Percentiles rank a stretch among this genome's conserved stretches.
These are phyloP conservation scores for Lapara coniferarum DNA, from an alignment of 2,888 invertebrate species.

Conservation along the genomic window DNA sequence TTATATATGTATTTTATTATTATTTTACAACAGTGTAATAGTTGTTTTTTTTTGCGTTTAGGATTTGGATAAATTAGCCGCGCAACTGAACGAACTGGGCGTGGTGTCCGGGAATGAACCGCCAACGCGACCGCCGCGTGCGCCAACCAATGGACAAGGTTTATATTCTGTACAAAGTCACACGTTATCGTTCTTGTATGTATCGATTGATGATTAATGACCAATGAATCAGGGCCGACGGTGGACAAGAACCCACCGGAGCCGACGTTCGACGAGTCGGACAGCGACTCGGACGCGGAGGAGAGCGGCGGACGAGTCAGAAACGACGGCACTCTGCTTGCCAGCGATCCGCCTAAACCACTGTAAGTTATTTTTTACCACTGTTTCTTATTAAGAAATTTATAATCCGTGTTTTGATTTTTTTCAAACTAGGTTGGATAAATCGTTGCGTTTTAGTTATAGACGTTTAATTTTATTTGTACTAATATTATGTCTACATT, in stretches of 20 bases:
- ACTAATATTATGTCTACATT: slow-evolving; percentile 29
- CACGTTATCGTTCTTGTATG: neutral
- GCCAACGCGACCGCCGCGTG: slow-evolving; percentile 78
- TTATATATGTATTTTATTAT: neutral
- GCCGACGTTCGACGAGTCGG: slow-evolving; percentile 88
- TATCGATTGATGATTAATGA: neutral
- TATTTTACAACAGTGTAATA: neutral
- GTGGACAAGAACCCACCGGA: slow-evolving; percentile 85
- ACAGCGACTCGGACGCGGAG: slow-evolving; percentile 92
- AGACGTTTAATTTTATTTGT: slow-evolving; percentile 11
- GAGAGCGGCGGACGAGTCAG: slow-evolving; percentile 91
- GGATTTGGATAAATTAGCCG: slow-evolving; percentile 98
- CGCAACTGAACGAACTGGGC: slow-evolving; percentile 97
- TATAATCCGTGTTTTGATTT: too few species aligned
- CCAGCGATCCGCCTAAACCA: slow-evolving; percentile 98
- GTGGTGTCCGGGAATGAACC: slow-evolving; percentile 90
- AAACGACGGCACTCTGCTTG: slow-evolving; percentile 97
- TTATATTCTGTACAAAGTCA: slow-evolving; percentile 24
- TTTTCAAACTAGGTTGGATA: too few species aligned
- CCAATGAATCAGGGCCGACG: slow-evolving; percentile 62
- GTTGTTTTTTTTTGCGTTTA: slow-evolving; percentile 66
- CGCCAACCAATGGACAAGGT: slow-evolving; percentile 80
- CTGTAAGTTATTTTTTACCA: slow-evolving; percentile 86
- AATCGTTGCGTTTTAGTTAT: neutral
- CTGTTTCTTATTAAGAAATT: too few species aligned